phyloP scores from a whole-genome alignment of 64 coral and sea anemone genomes.

The Dendrophyllia cribrosa region DNA sequence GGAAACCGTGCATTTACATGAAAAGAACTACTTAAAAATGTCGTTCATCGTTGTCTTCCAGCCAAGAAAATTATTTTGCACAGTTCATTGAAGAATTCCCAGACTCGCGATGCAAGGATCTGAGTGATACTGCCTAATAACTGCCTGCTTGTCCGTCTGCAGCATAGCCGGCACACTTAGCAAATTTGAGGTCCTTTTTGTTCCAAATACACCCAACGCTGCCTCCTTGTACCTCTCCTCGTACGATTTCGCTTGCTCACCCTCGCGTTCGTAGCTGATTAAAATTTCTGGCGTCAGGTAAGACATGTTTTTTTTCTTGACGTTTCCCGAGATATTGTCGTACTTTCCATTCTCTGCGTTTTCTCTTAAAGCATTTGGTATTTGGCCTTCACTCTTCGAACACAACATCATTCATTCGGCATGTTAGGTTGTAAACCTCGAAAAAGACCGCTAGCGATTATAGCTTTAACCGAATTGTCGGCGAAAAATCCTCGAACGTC shows the following conservation, averaged over 20 bases:
- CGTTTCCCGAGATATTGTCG: neutral
- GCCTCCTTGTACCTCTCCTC: constrained; percentile 62
- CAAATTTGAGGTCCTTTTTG: constrained; percentile 28
- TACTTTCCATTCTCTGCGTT: neutral
- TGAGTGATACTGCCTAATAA: constrained; percentile 74
- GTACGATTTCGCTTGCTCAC: constrained; percentile 34
- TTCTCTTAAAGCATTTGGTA: constrained; percentile 28
- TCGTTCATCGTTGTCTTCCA: neutral
- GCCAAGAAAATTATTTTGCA: neutral
- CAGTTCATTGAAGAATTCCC: constrained; percentile 55
- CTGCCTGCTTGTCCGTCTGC: constrained; percentile 49
- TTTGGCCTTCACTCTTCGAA: constrained; percentile 47
- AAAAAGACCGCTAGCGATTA: too few species aligned
- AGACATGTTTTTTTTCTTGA: constrained; percentile 14
- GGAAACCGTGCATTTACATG: neutral
- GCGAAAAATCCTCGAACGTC: too few species aligned
- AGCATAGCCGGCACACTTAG: constrained; percentile 25
- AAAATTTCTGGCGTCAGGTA: constrained; percentile 70
- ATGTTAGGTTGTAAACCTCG: neutral
- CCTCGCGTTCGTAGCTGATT: constrained; percentile 46
- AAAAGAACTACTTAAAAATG: neutral
- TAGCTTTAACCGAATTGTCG: too few species aligned
- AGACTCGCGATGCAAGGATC: constrained; percentile 72
- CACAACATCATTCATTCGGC: constrained; percentile 31
- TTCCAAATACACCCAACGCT: constrained; percentile 59